Percentiles rank a stretch among this genome's conserved stretches.
Evolutionary conservation across 64 coral and sea anemone genomes (phyloP).

Genomic region (Hydrozoanthus tunicans): DNA sequence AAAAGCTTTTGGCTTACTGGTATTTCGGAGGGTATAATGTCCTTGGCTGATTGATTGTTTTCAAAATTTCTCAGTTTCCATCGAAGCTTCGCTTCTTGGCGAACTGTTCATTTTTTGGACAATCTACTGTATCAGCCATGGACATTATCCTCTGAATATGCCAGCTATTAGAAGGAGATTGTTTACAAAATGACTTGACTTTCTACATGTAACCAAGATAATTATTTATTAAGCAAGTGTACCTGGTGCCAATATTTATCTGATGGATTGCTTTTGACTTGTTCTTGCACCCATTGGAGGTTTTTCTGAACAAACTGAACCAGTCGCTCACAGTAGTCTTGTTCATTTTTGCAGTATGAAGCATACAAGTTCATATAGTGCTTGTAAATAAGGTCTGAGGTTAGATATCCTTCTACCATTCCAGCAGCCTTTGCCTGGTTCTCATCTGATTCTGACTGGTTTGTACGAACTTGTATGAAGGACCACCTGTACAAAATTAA

Average conservation of each 20-base stretch:
- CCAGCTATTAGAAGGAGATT: no score
- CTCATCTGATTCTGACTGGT: slow-evolving; percentile 68
- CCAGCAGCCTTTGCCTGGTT: slow-evolving; percentile 77
- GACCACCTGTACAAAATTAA: slow-evolving; percentile 69
- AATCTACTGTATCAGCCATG: no score
- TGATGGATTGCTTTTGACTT: slow-evolving; percentile 56
- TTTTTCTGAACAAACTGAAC: slow-evolving; percentile 64
- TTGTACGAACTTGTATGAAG: slow-evolving; percentile 78
- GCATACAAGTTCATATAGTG: slow-evolving; percentile 65
- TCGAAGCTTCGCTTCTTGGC: no score
- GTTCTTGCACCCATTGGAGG: slow-evolving; percentile 46
- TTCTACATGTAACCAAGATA: background rate
- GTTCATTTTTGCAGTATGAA: slow-evolving; percentile 69
- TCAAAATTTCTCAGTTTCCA: no score
- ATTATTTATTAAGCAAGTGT: background rate
- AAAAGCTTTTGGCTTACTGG: no score
- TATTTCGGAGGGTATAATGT: no score
- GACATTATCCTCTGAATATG: no score
- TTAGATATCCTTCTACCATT: slow-evolving; percentile 84
- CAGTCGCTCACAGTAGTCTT: slow-evolving; percentile 74
- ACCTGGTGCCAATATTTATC: slow-evolving; percentile 95
- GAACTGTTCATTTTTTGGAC: no score
- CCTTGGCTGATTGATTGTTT: no score
- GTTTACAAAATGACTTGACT: background rate
- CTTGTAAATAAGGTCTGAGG: slow-evolving; percentile 78